These are phyloP conservation scores for Kryptopterus vitreolus DNA, from an alignment of 2,797 vertebrate species.

Conservation along the genomic window DNA sequence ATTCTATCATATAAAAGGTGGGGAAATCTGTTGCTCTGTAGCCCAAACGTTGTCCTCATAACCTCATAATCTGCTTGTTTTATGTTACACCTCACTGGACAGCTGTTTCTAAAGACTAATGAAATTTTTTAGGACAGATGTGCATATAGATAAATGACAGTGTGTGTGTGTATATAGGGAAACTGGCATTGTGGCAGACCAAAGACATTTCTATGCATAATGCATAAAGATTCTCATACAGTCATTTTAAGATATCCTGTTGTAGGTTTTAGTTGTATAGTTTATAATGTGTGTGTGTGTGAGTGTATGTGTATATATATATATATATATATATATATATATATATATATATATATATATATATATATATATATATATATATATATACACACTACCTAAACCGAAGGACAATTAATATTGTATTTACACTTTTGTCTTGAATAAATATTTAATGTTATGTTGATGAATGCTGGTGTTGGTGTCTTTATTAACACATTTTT, in stretches of 20 bases:
- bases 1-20: not conserved
- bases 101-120: not conserved
- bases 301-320: not conserved
- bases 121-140: not conserved
- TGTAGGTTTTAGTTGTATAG: not conserved
- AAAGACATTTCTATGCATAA: slow-evolving; percentile 54
- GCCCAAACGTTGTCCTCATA: not conserved
- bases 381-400: not conserved
- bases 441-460: slow-evolving; percentile 18
- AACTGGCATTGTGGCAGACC: slow-evolving; percentile 28
- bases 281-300: too few species aligned
- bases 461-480: not conserved
- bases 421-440: slow-evolving; percentile 2
- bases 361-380: not conserved
- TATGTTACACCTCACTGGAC: not conserved
- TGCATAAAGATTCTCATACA: slow-evolving; percentile 1
- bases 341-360: not conserved
- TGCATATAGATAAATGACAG: not conserved
- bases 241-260: not conserved
- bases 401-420: not conserved
- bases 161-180: not conserved
- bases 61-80: not conserved
- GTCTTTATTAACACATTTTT: not conserved
- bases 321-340: not conserved
- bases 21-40: not conserved